phyloP scores from a whole-genome alignment of 2,113 vertebrate genomes.

The Python bivittatus region DNA sequence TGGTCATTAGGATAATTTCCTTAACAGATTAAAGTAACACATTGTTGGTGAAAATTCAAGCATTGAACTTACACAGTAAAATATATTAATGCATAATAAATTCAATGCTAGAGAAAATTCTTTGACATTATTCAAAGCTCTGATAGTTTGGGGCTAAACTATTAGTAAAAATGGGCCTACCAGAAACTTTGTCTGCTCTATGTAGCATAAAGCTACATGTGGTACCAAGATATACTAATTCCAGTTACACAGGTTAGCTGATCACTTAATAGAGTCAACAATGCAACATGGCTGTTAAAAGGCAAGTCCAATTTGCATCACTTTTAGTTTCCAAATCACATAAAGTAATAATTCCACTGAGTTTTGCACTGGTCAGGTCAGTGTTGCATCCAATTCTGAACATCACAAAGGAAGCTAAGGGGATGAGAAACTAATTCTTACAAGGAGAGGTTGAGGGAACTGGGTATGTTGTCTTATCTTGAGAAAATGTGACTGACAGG shows the following conservation, averaged over 20 bases:
- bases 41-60: neutral
- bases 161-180: neutral
- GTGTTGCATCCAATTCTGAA: neutral
- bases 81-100: neutral
- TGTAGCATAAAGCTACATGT: neutral
- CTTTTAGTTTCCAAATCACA: neutral
- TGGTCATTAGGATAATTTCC: neutral
- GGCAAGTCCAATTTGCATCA: neutral
- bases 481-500: neutral
- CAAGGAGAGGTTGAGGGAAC: neutral
- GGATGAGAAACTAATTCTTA: neutral
- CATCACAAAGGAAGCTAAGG: neutral
- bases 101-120: neutral
- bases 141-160: neutral
- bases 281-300: no score
- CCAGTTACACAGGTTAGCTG: no score
- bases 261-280: no score
- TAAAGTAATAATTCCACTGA: neutral
- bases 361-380: neutral
- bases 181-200: neutral
- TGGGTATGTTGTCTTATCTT: neutral
- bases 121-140: neutral
- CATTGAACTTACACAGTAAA: neutral
- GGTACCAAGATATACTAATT: neutral
- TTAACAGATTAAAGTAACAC: neutral